Base-by-base conservation (phyloP, 2,113 vertebrate species). In the Oreochromis aureus region DNA sequence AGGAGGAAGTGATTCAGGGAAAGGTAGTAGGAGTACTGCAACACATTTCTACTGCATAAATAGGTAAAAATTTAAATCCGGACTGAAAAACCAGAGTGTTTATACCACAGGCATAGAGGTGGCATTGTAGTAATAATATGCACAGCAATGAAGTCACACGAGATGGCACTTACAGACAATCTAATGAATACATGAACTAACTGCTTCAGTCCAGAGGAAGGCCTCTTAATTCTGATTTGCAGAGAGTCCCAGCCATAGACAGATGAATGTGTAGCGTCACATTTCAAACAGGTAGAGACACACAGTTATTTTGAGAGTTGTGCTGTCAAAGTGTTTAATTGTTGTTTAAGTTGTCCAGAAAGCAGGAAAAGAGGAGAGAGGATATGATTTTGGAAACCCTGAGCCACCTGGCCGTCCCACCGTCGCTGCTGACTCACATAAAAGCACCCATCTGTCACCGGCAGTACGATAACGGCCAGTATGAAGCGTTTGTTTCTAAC, bases 181-280 rank as follows among this genome's bases (percentile, higher is more conserved):
- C 91, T 91, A 81, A 84, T 79, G 32, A 58, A 69, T 5, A 86
- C 53, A 80, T 46, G 69, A 87, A 87, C 3, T 19, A 82, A 84
- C 66, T 63, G 34, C 71, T 86, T 41, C 3, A 32, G 53, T 69
- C 73, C 44, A 54, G 56, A 86, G 66, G 63, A 86, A 58, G 59
- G 81, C 51, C 83, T 92, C 88, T 36, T 30, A 53, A 66, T 87
- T 93, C 91, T 80, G 92, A 55, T 58, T 36, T 69, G 51, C 76
- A 80, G 89, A 89, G 87, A 89, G 86, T 88, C 81, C 71, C 90
- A 93, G 93, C 92, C 93, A 93, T 93, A 92, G 89, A 94, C 94
- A 80, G 88, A 86, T 86, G 90, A 92, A 94, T 93, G 93, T 93
- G 90, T 81, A 73, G 76, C 12, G 5, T 86, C 88, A 90, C 90